These are phyloP conservation scores for Clarias macrocephalus DNA, from an alignment of 2,113 vertebrate genomes.

Conservation along the genomic window DNA sequence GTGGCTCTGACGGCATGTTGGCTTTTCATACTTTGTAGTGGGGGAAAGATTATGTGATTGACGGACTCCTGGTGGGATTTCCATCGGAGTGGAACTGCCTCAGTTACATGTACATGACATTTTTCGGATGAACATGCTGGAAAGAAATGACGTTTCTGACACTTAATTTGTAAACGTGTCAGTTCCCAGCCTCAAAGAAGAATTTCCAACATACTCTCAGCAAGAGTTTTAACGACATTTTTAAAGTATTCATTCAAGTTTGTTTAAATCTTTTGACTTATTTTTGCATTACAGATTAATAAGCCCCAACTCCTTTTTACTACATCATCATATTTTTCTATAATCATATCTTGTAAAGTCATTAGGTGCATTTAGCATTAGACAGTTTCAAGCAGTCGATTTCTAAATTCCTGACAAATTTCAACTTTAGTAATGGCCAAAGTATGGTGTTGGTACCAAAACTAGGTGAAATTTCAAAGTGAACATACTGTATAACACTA, in stretches of 20 bases:
- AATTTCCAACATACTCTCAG: not conserved
- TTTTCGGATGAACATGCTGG: not conserved
- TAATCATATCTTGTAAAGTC: not conserved
- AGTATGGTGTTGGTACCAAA: no score
- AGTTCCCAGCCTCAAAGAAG: not conserved
- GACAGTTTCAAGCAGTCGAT: not conserved
- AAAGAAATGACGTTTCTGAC: not conserved
- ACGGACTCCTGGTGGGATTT: slow-evolving; percentile 24
- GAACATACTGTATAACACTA: no score
- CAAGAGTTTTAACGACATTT: not conserved
- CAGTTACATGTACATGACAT: not conserved
- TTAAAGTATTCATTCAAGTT: not conserved
- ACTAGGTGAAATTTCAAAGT: no score
- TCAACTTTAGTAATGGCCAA: not conserved
- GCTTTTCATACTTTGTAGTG: slow-evolving; percentile 45
- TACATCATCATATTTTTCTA: not conserved
- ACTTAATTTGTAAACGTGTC: slow-evolving; percentile 5
- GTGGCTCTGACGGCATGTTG: slow-evolving; percentile 59
- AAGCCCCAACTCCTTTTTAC: not conserved
- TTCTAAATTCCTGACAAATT: not conserved
- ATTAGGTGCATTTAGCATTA: not conserved
- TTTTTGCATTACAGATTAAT: no score
- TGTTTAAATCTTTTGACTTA: not conserved
- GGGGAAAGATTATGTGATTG: slow-evolving; percentile 46
- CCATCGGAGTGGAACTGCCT: slow-evolving; percentile 4